These are phyloP conservation scores for Talpa occidentalis DNA, from an alignment of 2,113 vertebrate species.

Conservation along the genomic window DNA sequence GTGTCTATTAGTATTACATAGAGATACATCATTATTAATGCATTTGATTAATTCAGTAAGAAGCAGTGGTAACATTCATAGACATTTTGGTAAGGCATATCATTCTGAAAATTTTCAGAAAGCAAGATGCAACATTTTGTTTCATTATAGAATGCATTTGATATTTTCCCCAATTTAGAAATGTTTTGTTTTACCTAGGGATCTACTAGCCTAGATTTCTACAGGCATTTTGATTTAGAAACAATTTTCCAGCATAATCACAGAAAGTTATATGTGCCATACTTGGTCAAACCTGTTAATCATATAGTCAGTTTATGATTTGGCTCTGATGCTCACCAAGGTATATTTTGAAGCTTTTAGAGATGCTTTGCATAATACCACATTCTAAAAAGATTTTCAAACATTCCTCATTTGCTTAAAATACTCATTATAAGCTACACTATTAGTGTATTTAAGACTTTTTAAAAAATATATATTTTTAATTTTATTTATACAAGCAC, in stretches of 20 bases:
- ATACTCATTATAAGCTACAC: neutral
- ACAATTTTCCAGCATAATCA: constrained; percentile 1
- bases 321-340: neutral
- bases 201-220: neutral
- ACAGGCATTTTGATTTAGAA: neutral
- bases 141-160: neutral
- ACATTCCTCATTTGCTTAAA: neutral
- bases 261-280: neutral
- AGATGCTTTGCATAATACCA: neutral
- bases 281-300: neutral
- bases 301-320: neutral
- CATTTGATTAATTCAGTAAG: neutral
- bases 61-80: neutral
- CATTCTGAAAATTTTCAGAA: constrained; percentile 19
- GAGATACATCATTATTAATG: neutral
- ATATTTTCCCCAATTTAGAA: constrained; percentile 32
- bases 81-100: neutral
- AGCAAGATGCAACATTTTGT: neutral
- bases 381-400: neutral
- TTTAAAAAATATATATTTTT: too few relatives aligned
- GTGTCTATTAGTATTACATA: neutral
- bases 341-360: neutral
- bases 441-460: neutral
- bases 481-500: too few relatives aligned
- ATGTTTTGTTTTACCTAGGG: neutral